A percentile compares a stretch with the other conserved stretches of the same genome.
Conservation (phyloP, 2,113 vertebrate genomes). For the Trichomycterus rosablanca region DNA sequence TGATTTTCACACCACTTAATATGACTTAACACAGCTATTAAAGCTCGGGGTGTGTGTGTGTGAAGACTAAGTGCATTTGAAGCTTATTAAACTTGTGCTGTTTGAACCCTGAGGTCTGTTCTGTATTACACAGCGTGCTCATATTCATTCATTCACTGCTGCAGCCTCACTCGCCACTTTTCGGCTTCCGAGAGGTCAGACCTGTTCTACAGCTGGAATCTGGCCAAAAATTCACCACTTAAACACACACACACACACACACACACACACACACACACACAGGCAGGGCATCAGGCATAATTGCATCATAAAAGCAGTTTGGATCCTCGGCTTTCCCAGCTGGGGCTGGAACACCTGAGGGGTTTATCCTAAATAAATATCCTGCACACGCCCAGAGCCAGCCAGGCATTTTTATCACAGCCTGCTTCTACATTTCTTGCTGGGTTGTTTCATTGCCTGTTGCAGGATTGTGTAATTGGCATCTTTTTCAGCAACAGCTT, state of each 20-base stretch:
- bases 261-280: conserved; percentile 8
- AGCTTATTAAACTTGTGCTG: background rate
- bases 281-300: conserved; percentile 13
- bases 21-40: background rate
- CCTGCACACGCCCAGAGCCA: conserved; percentile 4
- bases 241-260: background rate
- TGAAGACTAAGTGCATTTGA: background rate
- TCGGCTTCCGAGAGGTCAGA: conserved; percentile 25
- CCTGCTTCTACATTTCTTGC: background rate
- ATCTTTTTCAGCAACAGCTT: background rate
- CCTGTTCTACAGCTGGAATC: conserved; percentile 26
- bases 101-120: background rate
- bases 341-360: conserved; percentile 28
- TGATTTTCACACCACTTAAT: no score
- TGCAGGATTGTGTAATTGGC: background rate
- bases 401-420: background rate
- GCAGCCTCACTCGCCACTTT: background rate
- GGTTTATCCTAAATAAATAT: conserved; percentile 18
- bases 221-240: conserved; percentile 15
- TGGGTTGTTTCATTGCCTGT: background rate
- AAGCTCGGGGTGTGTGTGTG: conserved; percentile 1
- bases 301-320: conserved; percentile 30
- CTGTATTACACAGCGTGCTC: background rate
- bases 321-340: conserved; percentile 21
- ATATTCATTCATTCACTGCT: no score